Evolutionary conservation across 2,888 invertebrate species (phyloP).

Genomic region (Luperina testacea): DNA sequence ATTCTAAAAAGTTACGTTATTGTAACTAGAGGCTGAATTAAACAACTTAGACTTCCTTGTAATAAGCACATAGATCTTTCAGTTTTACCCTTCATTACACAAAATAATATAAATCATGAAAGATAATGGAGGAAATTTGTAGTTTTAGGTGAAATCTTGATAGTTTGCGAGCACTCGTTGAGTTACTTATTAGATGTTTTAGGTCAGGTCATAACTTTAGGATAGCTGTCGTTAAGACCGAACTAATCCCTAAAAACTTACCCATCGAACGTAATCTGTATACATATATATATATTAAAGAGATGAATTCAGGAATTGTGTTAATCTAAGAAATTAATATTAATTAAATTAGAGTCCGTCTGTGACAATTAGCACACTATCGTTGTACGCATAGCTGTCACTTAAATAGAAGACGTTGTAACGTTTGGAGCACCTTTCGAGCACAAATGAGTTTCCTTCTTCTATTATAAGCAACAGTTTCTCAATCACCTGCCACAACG

Average conservation of each 20-base stretch:
- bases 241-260: slow-evolving; percentile 19
- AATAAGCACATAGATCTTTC: slow-evolving; percentile 2
- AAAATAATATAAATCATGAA: background rate
- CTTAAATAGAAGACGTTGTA: slow-evolving; percentile 6
- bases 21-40: background rate
- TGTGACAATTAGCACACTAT: slow-evolving; percentile 21
- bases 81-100: slow-evolving; percentile 1
- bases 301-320: slow-evolving; percentile 55
- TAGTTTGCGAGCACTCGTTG: slow-evolving; percentile 12
- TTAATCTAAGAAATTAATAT: slow-evolving; percentile 54
- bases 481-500: background rate
- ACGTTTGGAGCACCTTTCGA: slow-evolving; percentile 1
- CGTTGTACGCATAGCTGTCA: slow-evolving; percentile 24
- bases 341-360: slow-evolving; percentile 31
- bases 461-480: slow-evolving; percentile 6
- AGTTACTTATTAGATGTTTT: slow-evolving; percentile 14
- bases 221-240: slow-evolving; percentile 14
- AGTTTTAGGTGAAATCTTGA: background rate
- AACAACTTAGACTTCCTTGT: background rate
- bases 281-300: slow-evolving; percentile 42
- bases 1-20: background rate
- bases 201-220: slow-evolving; percentile 22
- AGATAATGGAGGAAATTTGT: background rate
- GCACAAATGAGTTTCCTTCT: background rate
- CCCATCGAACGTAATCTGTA: slow-evolving; percentile 48